Percentiles rank a stretch among this genome's conserved stretches.
Evolutionary conservation across 1,140 invertebrate genomes (phyloP).

Genomic region (Thaumatotibia leucotreta): DNA sequence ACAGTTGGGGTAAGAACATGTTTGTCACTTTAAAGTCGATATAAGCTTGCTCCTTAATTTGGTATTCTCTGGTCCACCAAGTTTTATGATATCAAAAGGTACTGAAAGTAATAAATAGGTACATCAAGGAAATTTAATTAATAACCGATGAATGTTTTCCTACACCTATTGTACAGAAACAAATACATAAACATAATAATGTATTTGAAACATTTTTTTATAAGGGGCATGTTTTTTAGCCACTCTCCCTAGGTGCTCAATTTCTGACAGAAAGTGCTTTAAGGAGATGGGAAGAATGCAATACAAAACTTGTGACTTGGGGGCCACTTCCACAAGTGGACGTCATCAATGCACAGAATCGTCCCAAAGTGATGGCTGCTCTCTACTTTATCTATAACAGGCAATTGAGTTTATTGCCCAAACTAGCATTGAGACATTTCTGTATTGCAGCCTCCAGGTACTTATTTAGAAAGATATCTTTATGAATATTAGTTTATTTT

Average conservation of each 20-base stretch:
- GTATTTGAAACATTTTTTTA: too few species aligned
- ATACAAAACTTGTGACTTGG: constrained; percentile 90
- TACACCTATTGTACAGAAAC: too few species aligned
- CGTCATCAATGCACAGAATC: constrained; percentile 89
- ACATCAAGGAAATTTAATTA: too few species aligned
- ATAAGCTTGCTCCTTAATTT: too few species aligned
- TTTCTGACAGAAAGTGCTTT: constrained; percentile 89
- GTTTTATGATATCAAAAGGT: too few species aligned
- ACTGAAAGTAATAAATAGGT: too few species aligned
- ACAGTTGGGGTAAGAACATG: too few species aligned
- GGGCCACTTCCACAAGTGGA: constrained; percentile 92
- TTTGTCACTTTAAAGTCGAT: too few species aligned
- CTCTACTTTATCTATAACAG: constrained; percentile 92
- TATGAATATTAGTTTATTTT: constrained; percentile 17
- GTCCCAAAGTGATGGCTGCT: constrained; percentile 90
- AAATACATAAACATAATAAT: too few species aligned
- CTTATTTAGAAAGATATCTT: constrained; percentile 15
- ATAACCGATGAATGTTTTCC: too few species aligned
- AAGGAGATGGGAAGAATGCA: constrained; percentile 89
- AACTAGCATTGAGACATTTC: constrained; percentile 86
- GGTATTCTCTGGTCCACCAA: too few species aligned
- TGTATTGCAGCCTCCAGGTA: constrained; percentile 91
- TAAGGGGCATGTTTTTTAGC: constrained; percentile 77
- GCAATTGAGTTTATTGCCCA: constrained; percentile 86
- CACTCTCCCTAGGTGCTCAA: constrained; percentile 82